phyloP scores from a whole-genome alignment of 2,113 vertebrate genomes.

The Chaetops frenatus region DNA sequence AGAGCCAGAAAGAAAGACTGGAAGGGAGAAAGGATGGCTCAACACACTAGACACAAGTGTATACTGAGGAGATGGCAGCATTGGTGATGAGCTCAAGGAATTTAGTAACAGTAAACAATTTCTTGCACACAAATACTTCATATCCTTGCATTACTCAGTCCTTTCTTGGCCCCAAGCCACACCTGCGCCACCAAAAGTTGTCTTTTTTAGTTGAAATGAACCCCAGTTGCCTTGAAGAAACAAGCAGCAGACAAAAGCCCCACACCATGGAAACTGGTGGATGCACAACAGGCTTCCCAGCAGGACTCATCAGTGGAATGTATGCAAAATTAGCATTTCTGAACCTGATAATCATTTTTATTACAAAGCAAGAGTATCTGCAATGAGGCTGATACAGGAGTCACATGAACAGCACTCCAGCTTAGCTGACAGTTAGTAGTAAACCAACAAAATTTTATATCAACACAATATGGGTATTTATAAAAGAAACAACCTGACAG shows the following conservation, averaged over 20 bases:
- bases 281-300: background rate
- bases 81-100: background rate
- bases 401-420: background rate
- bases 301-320: background rate
- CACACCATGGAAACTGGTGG: background rate
- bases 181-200: background rate
- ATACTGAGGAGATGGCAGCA: background rate
- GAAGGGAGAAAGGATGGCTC: background rate
- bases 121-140: background rate
- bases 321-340: background rate
- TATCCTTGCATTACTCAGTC: background rate
- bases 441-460: background rate
- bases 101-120: background rate
- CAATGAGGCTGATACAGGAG: background rate
- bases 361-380: background rate
- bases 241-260: background rate
- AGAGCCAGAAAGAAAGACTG: background rate
- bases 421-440: background rate
- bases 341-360: background rate
- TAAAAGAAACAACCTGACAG: background rate
- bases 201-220: background rate
- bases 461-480: background rate
- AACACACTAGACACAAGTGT: fast-evolving
- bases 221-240: background rate
- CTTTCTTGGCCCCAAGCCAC: background rate